A percentile compares a stretch with the other conserved stretches of the same genome.
Conservation (phyloP, 1,140 invertebrate genomes). For the Delia radicum region DNA sequence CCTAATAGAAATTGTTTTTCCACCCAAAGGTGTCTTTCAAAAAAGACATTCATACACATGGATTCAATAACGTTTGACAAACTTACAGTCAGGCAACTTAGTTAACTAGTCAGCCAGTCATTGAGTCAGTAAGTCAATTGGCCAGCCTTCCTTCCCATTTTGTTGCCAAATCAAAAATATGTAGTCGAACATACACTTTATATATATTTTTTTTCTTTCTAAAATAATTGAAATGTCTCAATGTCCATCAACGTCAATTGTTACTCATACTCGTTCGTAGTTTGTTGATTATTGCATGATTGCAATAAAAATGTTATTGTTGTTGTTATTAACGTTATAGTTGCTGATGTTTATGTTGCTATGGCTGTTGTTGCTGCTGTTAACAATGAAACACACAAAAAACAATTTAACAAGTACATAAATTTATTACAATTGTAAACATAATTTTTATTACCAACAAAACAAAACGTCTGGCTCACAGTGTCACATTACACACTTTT, state of each 20-base stretch:
- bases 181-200: too few relatives aligned
- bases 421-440: background rate
- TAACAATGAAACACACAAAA: slow-evolving; percentile 6
- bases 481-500: background rate
- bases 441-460: background rate
- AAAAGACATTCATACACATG: background rate
- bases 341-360: background rate
- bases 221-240: slow-evolving; percentile 15
- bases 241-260: slow-evolving; percentile 9
- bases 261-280: background rate
- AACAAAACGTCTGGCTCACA: background rate
- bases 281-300: background rate
- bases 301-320: background rate
- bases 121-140: background rate
- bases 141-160: background rate
- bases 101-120: background rate
- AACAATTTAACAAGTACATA: background rate
- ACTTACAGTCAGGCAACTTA: background rate
- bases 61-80: background rate
- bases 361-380: background rate
- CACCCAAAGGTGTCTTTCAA: background rate
- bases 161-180: background rate
- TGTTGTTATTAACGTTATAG: background rate
- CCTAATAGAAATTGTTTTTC: background rate
- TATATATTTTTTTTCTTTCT: background rate